A percentile compares a stretch with the other conserved stretches of the same genome.
These are phyloP conservation scores for Rhizomys pruinosus DNA, from an alignment of 2,113 vertebrate genomes.

Conservation along the genomic window DNA sequence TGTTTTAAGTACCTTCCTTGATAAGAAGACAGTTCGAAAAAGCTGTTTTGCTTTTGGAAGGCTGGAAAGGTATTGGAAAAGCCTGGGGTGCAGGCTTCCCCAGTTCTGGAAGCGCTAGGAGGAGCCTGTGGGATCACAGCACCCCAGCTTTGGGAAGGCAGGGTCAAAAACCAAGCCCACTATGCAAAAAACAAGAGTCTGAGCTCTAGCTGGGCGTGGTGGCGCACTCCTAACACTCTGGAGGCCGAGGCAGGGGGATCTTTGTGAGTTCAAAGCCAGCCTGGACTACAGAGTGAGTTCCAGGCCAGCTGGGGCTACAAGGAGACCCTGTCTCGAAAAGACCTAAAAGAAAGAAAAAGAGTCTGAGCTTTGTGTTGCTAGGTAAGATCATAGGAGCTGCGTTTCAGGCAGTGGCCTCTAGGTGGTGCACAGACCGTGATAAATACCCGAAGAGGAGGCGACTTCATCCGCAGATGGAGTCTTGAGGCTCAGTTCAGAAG, in stretches of 20 bases:
- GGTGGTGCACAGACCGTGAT: constrained; percentile 64
- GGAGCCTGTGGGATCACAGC: background rate
- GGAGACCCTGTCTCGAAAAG: too few relatives aligned
- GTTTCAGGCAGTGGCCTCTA: constrained; percentile 61
- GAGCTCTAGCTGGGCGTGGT: too few relatives aligned
- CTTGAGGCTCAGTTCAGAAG: background rate
- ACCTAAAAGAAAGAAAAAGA: too few relatives aligned
- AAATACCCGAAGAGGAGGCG: background rate
- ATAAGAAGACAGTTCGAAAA: background rate
- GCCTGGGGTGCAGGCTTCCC: background rate
- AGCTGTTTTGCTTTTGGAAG: background rate
- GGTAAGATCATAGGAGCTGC: background rate
- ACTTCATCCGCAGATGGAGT: background rate
- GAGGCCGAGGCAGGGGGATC: too few relatives aligned
- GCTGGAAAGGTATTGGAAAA: background rate
- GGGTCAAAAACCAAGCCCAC: background rate
- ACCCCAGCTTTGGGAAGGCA: background rate
- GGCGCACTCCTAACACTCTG: too few relatives aligned
- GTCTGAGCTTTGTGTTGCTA: background rate
- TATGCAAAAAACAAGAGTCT: background rate
- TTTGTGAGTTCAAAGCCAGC: too few relatives aligned
- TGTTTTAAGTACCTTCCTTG: background rate
- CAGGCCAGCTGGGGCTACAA: too few relatives aligned
- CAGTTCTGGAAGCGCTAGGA: background rate
- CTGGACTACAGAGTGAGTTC: too few relatives aligned